Base-by-base conservation (phyloP, 2,888 invertebrate genomes). In the Himalopsyche japonica region DNA sequence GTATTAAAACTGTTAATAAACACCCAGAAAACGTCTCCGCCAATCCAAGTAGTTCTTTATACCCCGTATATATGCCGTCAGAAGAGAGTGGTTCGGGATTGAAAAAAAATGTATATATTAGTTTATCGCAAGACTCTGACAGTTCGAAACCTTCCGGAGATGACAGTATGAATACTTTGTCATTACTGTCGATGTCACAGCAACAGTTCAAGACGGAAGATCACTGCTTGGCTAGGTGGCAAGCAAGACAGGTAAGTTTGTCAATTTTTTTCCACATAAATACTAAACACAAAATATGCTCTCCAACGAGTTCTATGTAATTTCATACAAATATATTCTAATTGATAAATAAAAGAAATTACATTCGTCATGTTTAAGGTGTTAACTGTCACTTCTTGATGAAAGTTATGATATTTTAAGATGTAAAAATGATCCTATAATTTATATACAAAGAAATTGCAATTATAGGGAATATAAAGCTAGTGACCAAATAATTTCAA, bases 221-320 rank as follows among this genome's bases (percentile, higher is more conserved):
- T 81, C 90, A 90, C 77, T 91, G 91, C 82, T 91, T 92, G 88
- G 90, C 90, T 49, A 88, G 90, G 88, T 95, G 95, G 95, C 95
- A 95, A 89, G 93, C 93, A 1, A 92, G 93, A 89, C 95, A 95
- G 91, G 92, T 94, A 89, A 32, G 2, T 37, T 37, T 37, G 70
- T 34, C 20, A 20, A 24, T 79, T 47, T 77, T 6, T 32, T 32
- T 32, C 32, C 3, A 6, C 32, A 32, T 4, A 32, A 4, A 32
- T 32, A 6, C 32, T 32, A 32, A 32, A 3, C 32, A 4, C 6
- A 4, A 32, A 32, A 4, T 32, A 32, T 32, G 32, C 32, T 32
- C 6, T 32, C 3, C 32, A 32, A 32, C 32, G 6, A 4, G 32
- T 6, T 32, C n/a, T n/a, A n/a, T n/a, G n/a, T n/a, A n/a, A n/a